phyloP scores from a whole-genome alignment of 2,888 invertebrate species.

The Diogma glabrata region DNA sequence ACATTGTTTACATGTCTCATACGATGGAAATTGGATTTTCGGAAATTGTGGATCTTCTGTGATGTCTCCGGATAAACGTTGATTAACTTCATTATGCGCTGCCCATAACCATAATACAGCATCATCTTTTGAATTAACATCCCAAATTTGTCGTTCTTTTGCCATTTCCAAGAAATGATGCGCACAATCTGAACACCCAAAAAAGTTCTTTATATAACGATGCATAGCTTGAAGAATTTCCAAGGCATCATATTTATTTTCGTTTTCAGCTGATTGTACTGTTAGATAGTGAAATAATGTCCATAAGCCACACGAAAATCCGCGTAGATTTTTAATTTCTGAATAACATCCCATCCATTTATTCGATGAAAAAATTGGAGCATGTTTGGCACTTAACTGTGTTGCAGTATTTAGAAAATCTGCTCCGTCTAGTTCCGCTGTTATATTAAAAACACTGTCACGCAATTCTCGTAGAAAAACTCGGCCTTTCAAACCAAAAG shows the following conservation, averaged over 20 bases:
- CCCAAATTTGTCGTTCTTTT: slow-evolving; percentile 50
- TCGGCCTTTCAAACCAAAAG: slow-evolving; percentile 56
- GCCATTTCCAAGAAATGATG: slow-evolving; percentile 86
- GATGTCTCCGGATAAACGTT: slow-evolving; percentile 68
- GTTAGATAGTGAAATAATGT: slow-evolving; percentile 85
- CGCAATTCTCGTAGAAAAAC: slow-evolving; percentile 50
- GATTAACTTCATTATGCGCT: slow-evolving; percentile 88
- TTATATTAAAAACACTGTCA: slow-evolving; percentile 40
- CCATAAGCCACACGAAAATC: slow-evolving; percentile 94
- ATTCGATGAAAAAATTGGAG: slow-evolving; percentile 39
- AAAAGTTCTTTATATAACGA: slow-evolving; percentile 82
- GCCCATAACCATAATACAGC: slow-evolving; percentile 88
- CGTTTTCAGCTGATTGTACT: slow-evolving; percentile 52
- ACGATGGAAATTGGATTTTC: slow-evolving; percentile 79
- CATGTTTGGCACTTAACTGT: slow-evolving; percentile 40
- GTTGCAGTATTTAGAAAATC: slow-evolving; percentile 46
- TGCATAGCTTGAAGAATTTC: slow-evolving; percentile 72
- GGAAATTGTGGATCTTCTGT: slow-evolving; percentile 86
- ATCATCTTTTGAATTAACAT: slow-evolving; percentile 58
- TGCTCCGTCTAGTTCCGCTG: slow-evolving; percentile 43
- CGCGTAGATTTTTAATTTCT: slow-evolving; percentile 57
- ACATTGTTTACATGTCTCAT: slow-evolving; percentile 55
- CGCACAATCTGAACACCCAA: slow-evolving; percentile 86
- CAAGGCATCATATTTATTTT: slow-evolving; percentile 43
- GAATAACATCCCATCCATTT: slow-evolving; percentile 76